phyloP scores from a whole-genome alignment of 2,113 vertebrate species.

The Chaenocephalus aceratus region DNA sequence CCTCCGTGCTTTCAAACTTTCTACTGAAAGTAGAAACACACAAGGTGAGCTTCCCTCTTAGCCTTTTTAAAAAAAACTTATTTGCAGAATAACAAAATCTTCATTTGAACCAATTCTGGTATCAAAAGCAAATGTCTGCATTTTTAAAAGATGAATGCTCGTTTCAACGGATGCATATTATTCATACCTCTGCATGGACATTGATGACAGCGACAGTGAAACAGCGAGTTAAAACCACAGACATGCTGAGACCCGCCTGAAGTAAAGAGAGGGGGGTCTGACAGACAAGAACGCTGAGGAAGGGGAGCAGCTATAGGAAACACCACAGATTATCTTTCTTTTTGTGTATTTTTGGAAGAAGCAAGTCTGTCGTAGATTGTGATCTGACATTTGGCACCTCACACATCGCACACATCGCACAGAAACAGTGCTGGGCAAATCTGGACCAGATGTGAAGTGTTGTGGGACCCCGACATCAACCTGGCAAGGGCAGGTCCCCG shows the following conservation, averaged over 20 bases:
- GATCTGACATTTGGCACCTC: conserved; percentile 64
- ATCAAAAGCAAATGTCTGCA: background rate
- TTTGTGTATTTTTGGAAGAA: conserved; percentile 60
- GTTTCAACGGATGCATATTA: conserved; percentile 9
- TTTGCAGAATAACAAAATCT: conserved; percentile 7
- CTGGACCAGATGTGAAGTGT: conserved; percentile 73
- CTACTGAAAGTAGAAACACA: background rate
- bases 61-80: background rate
- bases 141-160: conserved; percentile 14
- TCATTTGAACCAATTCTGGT: background rate
- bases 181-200: conserved; percentile 47
- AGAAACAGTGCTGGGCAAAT: conserved; percentile 59
- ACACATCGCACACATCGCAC: conserved; percentile 37
- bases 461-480: conserved; percentile 64
- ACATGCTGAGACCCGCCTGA: conserved; percentile 58
- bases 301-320: conserved; percentile 45
- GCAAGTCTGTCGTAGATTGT: conserved; percentile 59
- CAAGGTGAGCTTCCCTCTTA: background rate
- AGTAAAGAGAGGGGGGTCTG: conserved; percentile 43
- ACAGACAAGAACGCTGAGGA: conserved; percentile 45
- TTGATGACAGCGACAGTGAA: conserved; percentile 60
- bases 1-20: background rate
- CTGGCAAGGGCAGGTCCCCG: conserved; percentile 64
- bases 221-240: conserved; percentile 38
- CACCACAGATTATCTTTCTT: conserved; percentile 45